Conservation (phyloP, 2,888 invertebrate genomes). For the Xestia sexstrigata region DNA sequence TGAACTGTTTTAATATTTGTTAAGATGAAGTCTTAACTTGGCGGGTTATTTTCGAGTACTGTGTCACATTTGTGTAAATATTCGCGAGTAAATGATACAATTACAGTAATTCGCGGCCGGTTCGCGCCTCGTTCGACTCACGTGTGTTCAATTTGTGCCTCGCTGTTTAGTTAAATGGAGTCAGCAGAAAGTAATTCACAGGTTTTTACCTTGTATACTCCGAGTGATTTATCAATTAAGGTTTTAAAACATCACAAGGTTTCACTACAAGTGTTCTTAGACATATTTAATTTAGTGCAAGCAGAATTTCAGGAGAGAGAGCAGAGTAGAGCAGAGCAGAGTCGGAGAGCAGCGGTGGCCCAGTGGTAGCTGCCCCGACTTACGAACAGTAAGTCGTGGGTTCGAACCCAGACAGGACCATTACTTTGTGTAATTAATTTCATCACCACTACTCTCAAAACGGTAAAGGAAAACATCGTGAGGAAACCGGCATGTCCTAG, state of each 20-base stretch:
- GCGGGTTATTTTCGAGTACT: conserved; percentile 28
- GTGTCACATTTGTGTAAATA: conserved; percentile 56
- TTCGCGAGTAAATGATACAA: conserved; percentile 33
- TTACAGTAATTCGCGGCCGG: conserved; percentile 42
- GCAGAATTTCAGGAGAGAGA: too few species aligned
- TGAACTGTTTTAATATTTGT: neutral
- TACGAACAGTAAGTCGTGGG: too few species aligned
- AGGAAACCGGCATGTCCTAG: too few species aligned
- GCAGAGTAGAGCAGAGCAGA: too few species aligned
- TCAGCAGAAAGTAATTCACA: conserved; percentile 21
- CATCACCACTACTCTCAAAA: too few species aligned
- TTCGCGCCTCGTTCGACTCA: conserved; percentile 33
- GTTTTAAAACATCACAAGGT: conserved; percentile 5
- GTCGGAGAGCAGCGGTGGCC: too few species aligned
- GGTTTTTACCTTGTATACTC: neutral
- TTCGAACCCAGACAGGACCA: too few species aligned
- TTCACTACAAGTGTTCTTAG: neutral
- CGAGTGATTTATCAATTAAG: conserved; percentile 8
- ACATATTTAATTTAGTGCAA: too few species aligned
- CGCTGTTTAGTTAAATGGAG: conserved; percentile 41
- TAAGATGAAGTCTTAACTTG: neutral
- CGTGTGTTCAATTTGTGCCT: conserved; percentile 48
- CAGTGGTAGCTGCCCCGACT: too few species aligned
- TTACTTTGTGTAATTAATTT: too few species aligned
- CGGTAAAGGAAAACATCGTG: too few species aligned